Percentiles rank a stretch among this genome's conserved stretches.
Evolutionary conservation across 2,797 vertebrate species (phyloP).

Genomic region (Ispidina lecontei): DNA sequence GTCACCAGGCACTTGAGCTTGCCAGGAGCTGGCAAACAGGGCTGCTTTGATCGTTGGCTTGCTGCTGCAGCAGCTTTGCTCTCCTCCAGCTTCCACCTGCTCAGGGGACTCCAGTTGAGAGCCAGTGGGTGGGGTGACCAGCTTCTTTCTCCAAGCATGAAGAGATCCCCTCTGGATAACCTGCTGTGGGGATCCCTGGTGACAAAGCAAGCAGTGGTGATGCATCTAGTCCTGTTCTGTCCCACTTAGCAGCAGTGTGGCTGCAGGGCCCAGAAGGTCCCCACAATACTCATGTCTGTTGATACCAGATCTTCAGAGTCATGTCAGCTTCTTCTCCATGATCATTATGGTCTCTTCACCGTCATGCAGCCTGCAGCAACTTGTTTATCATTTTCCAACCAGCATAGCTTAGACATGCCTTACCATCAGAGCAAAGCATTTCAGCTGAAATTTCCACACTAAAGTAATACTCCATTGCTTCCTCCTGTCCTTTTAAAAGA

Average conservation of each 20-base stretch:
- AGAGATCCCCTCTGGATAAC: neutral
- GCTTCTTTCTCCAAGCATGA: neutral
- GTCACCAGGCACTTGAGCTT: neutral
- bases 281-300: neutral
- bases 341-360: neutral
- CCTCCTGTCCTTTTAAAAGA: neutral
- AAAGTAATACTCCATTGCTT: neutral
- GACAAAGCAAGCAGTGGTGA: neutral
- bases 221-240: neutral
- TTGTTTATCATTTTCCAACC: neutral
- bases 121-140: rapidly evolving
- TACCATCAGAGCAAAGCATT: neutral
- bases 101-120: rapidly evolving
- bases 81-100: neutral
- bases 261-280: neutral
- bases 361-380: neutral
- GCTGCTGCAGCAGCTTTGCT: neutral
- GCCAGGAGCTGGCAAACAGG: neutral
- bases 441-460: neutral
- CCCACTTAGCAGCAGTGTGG: neutral
- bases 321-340: neutral
- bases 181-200: neutral
- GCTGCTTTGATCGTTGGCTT: neutral
- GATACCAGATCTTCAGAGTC: neutral
- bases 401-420: neutral